These are phyloP conservation scores for Diadema setosum DNA, from an alignment of 35 echinoderm and acorn worm species.

Conservation along the genomic window DNA sequence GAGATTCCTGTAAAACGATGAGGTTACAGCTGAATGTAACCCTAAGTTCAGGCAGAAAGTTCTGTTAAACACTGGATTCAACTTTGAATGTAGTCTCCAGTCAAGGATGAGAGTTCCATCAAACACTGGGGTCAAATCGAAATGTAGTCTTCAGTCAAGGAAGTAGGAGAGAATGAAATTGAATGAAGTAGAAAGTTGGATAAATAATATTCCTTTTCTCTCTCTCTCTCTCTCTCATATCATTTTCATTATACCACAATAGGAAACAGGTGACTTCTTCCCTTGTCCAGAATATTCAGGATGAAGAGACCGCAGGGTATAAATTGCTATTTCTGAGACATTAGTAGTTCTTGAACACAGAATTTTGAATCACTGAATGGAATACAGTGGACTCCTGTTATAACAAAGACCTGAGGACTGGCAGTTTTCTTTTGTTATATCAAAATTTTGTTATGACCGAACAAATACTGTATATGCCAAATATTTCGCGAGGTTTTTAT, in stretches of 20 bases:
- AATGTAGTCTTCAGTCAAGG: neutral
- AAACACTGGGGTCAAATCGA: conserved; percentile 1
- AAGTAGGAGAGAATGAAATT: neutral
- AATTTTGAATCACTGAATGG: too few species aligned
- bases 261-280: neutral
- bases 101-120: neutral
- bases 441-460: too few species aligned
- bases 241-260: neutral
- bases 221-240: neutral
- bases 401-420: too few species aligned
- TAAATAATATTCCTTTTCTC: neutral
- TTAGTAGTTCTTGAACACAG: too few species aligned
- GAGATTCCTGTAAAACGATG: neutral
- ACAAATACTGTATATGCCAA: too few species aligned
- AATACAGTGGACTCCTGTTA: too few species aligned
- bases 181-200: neutral
- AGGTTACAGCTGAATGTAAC: neutral
- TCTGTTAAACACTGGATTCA: too few species aligned
- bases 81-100: neutral
- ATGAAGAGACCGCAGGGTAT: neutral
- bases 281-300: neutral
- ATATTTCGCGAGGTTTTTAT: too few species aligned
- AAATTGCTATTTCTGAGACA: neutral
- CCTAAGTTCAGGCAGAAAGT: neutral
- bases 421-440: too few species aligned